phyloP scores from a whole-genome alignment of 92 coral and sea anemone genomes.

The Actinostola sp. region DNA sequence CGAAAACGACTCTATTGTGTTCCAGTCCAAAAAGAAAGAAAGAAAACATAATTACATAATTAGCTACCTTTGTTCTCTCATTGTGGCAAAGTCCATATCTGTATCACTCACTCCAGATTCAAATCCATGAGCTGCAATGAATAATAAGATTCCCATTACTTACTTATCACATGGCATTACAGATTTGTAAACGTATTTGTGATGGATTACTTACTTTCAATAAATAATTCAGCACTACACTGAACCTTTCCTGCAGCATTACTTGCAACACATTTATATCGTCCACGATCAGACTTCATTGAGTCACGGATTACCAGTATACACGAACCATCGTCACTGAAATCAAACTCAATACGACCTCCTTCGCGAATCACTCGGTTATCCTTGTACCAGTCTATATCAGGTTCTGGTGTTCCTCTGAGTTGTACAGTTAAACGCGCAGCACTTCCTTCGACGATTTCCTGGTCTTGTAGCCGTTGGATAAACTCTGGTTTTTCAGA shows the following conservation, averaged over 20 bases:
- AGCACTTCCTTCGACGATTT: slow-evolving; percentile 98
- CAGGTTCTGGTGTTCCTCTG: slow-evolving; percentile 96
- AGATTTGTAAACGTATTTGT: no score
- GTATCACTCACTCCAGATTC: slow-evolving; percentile 72
- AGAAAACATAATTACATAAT: neutral
- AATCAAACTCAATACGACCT: slow-evolving; percentile 74
- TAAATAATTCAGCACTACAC: slow-evolving; percentile 94
- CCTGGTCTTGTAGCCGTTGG: slow-evolving; percentile 90
- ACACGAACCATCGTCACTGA: slow-evolving; percentile 88
- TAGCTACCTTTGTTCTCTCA: slow-evolving; percentile 36
- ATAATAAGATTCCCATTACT: neutral
- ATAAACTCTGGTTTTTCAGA: slow-evolving; percentile 83
- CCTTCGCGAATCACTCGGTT: slow-evolving; percentile 93
- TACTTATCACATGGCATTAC: no score
- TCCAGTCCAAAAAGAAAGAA: no score
- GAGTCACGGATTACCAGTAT: slow-evolving; percentile 83
- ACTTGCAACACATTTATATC: slow-evolving; percentile 97
- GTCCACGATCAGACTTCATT: slow-evolving; percentile 84
- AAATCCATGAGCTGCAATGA: slow-evolving; percentile 85
- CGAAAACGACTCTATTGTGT: no score
- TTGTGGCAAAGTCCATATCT: slow-evolving; percentile 45
- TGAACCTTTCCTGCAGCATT: slow-evolving; percentile 95
- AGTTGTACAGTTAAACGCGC: slow-evolving; percentile 87
- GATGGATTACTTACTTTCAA: slow-evolving; percentile 90
- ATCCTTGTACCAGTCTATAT: slow-evolving; percentile 96